Evolutionary conservation across 37 sponge, comb jelly and placozoan species (phyloP), one percentile per base, ranked within the genome.

Genomic region (Corticium candelabrum): DNA sequence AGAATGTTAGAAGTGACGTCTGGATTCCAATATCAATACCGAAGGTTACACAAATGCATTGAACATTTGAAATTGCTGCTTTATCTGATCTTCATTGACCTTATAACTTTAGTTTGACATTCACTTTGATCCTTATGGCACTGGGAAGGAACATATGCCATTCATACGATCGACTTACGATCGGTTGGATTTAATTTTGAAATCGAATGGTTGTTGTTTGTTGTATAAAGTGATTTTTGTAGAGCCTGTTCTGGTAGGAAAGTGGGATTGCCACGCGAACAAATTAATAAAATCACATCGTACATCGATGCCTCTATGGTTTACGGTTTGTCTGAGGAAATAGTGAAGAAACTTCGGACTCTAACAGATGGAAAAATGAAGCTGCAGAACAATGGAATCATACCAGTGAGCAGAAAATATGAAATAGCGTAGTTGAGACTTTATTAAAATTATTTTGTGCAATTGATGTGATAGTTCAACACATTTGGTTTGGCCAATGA

Each of bases 241-340:
- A 50, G 62, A 50, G 21, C 21, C 21, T 70, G 73, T 15, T n/a
- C 73, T 32, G 73, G 73, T n/a, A 7, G 73, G 5, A 7, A 4
- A 4, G 5, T 32, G n/a, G 29, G 29, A 15, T 5, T 4, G 5
- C 80, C 78, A n/a, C 69, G 94, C 29, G 84, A 93, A 40, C 94
- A 93, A 88, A 30, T 93, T 1, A 93, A 90, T 67, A 79, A 82
- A 67, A 74, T 93, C 39, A 87, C 94, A 1, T 87, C 94, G 32
- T 88, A 78, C 67, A 31, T 90, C 0, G 94, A 93, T 69, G 88
- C 86, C 1, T 86, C 89, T 21, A 68, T 76, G 27, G 85, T 96
- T 21, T 96, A 96, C 57, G 96, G 96, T 30, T 73, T 75, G 33
- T 71, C 39, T 15, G 37, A 78, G 32, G 74, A 79, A 2, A 69